Evolutionary conservation across 2,797 vertebrate species (phyloP).

Genomic region (Hydrocynus forskahlii): DNA sequence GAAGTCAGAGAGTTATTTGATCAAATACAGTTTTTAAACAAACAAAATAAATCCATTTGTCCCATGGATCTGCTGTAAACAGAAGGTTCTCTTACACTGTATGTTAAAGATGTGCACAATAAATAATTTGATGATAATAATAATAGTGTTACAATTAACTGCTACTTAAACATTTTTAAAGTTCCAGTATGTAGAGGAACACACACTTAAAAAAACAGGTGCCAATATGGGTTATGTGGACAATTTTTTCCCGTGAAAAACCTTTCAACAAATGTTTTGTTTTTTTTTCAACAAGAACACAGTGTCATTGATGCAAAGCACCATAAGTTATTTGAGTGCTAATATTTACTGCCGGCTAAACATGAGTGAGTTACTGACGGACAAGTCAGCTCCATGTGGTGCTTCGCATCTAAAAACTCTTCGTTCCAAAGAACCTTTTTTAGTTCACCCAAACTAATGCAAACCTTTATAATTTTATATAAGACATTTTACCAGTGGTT

Average conservation of each 20-base stretch:
- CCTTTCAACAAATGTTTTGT: no score
- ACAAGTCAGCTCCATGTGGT: no score
- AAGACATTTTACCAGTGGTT: neutral
- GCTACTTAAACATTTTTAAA: neutral
- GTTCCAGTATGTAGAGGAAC: neutral
- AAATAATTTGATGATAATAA: neutral
- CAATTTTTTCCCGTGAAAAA: no score
- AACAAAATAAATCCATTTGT: neutral
- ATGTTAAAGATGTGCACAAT: neutral
- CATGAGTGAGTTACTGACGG: no score
- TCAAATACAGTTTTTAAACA: constrained; percentile 29
- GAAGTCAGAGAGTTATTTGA: constrained; percentile 31
- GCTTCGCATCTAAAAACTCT: no score
- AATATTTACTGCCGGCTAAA: no score
- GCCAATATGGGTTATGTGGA: neutral
- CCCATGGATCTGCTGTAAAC: neutral
- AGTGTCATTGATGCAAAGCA: no score
- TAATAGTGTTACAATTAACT: neutral
- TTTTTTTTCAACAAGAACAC: no score
- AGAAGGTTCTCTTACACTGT: neutral
- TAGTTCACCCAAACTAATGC: neutral
- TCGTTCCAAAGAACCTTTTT: neutral
- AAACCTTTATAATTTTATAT: neutral
- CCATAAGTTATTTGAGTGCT: no score
- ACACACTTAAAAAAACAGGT: neutral